Conservation (phyloP, 1,140 invertebrate genomes). For the Drosophila grimshawi region DNA sequence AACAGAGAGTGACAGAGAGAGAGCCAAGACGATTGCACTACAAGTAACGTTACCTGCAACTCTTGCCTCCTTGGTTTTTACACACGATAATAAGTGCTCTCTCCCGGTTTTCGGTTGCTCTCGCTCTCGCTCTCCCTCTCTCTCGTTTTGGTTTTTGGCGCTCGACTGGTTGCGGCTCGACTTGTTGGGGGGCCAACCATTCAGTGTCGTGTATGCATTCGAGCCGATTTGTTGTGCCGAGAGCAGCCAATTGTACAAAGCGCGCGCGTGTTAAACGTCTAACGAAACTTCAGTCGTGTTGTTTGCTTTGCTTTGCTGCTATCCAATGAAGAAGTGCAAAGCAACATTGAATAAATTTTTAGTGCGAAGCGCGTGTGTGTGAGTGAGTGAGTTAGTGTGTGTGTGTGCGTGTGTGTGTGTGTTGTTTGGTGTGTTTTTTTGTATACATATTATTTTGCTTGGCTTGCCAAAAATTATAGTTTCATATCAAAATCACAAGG, state of each 20-base stretch:
- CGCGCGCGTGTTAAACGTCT: conserved; percentile 34
- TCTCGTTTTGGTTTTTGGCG: conserved; percentile 23
- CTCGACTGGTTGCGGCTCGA: conserved; percentile 24
- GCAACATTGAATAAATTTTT: conserved; percentile 62
- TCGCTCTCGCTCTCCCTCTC: conserved; percentile 14
- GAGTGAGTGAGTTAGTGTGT: conserved; percentile 43
- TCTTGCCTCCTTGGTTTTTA: conserved; percentile 6
- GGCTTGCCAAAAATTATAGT: conserved; percentile 44
- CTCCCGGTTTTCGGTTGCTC: conserved; percentile 9
- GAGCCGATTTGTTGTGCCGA: conserved; percentile 51
- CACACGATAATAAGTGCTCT: conserved; percentile 18
- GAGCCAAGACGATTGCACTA: not conserved
- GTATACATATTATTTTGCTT: conserved; percentile 41
- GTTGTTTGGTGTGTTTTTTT: conserved; percentile 16
- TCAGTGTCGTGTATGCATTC: conserved; percentile 53
- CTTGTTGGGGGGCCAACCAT: conserved; percentile 19
- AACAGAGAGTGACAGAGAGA: not conserved
- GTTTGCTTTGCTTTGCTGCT: conserved; percentile 44
- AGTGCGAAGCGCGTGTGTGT: conserved; percentile 32
- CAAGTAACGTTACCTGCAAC: conserved; percentile 17
- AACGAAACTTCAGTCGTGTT: conserved; percentile 40
- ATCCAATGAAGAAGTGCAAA: conserved; percentile 53
- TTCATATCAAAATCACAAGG: conserved; percentile 57
- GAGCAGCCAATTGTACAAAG: conserved; percentile 26
- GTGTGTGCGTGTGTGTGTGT: conserved; percentile 31